These are phyloP conservation scores for Reticulitermes lucifugus DNA, from an alignment of 2,888 invertebrate species.

Conservation along the genomic window DNA sequence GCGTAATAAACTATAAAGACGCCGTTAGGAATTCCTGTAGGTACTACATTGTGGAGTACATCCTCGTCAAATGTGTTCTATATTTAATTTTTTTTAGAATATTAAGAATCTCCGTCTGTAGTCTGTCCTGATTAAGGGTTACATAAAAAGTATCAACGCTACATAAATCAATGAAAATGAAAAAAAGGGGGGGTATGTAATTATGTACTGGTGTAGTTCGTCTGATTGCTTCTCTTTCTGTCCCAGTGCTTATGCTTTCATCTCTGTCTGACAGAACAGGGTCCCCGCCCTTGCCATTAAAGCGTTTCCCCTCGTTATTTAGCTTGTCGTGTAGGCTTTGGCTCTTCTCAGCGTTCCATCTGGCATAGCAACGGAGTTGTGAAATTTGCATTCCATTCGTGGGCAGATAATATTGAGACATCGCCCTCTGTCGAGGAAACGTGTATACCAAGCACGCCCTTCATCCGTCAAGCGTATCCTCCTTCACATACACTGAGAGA, in stretches of 20 bases:
- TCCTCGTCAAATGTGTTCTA: no score
- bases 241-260: not conserved
- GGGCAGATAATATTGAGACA: not conserved
- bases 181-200: not conserved
- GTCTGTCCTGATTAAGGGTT: not conserved
- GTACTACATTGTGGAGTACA: no score
- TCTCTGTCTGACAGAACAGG: not conserved
- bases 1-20: no score
- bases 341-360: not conserved
- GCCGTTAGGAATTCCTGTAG: no score
- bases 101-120: not conserved
- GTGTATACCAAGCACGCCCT: not conserved
- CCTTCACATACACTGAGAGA: not conserved
- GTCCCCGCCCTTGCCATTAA: constrained; percentile 16
- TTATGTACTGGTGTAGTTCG: not conserved
- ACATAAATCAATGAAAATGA: not conserved
- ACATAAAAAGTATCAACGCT: not conserved
- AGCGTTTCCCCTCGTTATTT: constrained; percentile 14
- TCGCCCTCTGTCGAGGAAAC: not conserved
- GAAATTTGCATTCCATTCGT: constrained; percentile 27
- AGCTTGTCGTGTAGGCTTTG: not conserved
- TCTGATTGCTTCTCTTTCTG: not conserved
- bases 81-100: no score
- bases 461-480: constrained; percentile 10
- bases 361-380: constrained; percentile 13